Conservation (phyloP, 2,797 vertebrate species). For the Anguilla marmorata region DNA sequence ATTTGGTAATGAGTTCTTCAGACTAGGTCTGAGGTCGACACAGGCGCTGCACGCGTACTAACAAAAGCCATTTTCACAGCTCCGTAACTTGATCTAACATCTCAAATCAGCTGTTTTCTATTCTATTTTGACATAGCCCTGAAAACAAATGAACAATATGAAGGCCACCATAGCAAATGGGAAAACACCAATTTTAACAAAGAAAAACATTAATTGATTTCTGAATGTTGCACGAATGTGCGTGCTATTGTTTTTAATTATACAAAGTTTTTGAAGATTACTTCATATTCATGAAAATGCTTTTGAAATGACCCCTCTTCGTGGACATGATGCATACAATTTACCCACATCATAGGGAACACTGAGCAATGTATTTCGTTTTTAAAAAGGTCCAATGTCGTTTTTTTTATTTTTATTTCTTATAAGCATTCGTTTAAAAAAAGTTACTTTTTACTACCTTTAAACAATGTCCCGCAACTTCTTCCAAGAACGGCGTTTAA, state of each 20-base stretch:
- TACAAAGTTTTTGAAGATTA: neutral
- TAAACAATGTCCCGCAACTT: neutral
- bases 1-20: conserved; percentile 44
- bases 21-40: conserved; percentile 61
- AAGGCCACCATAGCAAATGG: conserved; percentile 32
- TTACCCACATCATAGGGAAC: neutral
- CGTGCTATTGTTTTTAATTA: conserved; percentile 9
- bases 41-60: conserved; percentile 76
- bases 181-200: conserved; percentile 22
- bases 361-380: neutral
- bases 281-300: too few relatives aligned
- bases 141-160: conserved; percentile 38
- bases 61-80: conserved; percentile 75
- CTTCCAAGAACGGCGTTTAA: neutral
- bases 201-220: conserved; percentile 27
- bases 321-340: neutral
- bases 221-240: conserved; percentile 5
- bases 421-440: too few relatives aligned
- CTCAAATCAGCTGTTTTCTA: conserved; percentile 64
- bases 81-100: conserved; percentile 64
- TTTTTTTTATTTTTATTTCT: neutral
- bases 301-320: too few relatives aligned
- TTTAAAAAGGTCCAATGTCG: neutral
- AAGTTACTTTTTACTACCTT: neutral
- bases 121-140: conserved; percentile 44